Evolutionary conservation across 2,113 vertebrate genomes (phyloP).

Genomic region (Myrmecophaga tridactyla): DNA sequence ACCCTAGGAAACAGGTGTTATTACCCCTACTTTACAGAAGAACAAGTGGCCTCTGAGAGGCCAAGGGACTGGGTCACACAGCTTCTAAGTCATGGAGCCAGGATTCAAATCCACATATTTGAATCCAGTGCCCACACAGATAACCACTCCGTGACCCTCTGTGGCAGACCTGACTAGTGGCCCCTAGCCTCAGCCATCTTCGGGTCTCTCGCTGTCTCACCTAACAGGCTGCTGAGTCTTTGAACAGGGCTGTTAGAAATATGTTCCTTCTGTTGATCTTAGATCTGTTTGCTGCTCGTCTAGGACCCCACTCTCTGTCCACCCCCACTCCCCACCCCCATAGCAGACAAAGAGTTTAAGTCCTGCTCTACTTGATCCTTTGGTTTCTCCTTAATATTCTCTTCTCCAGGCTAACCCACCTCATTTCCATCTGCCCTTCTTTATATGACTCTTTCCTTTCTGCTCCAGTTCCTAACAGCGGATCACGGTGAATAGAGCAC

Average conservation of each 20-base stretch:
- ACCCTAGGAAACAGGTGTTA: background rate
- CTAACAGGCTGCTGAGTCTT: background rate
- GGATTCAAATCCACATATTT: background rate
- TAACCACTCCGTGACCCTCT: background rate
- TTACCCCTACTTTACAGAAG: no score
- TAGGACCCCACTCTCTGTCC: fast-evolving
- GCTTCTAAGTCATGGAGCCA: background rate
- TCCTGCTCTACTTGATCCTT: background rate
- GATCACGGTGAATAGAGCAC: background rate
- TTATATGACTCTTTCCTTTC: background rate
- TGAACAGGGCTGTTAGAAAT: background rate
- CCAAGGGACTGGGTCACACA: no score
- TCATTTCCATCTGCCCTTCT: background rate
- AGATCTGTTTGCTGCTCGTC: background rate
- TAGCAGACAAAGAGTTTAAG: background rate
- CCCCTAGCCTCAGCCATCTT: background rate
- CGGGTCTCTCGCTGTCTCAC: background rate
- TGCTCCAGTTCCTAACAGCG: background rate
- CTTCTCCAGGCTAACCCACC: background rate
- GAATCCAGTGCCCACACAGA: background rate
- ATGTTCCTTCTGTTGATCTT: no score
- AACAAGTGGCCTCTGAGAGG: no score
- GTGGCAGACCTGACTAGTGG: background rate
- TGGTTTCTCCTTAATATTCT: background rate
- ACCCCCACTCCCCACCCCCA: background rate